Conservation (phyloP, 2,888 invertebrate species). For the Agriotes lineatus region DNA sequence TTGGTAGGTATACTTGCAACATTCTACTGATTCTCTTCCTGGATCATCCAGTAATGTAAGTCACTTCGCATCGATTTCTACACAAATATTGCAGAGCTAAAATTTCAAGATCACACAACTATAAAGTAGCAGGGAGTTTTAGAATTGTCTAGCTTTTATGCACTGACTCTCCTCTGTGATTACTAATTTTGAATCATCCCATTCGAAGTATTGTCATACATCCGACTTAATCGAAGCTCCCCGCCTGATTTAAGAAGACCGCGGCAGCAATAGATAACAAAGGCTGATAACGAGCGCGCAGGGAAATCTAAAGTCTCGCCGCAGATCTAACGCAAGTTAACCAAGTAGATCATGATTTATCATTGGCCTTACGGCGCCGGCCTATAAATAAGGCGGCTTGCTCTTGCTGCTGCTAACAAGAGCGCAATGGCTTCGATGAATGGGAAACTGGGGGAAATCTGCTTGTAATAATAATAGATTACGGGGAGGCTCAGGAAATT, state of each 20-base stretch:
- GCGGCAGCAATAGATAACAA: conserved; percentile 32
- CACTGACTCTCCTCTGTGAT: too few relatives aligned
- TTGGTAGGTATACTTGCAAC: too few relatives aligned
- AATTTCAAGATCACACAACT: too few relatives aligned
- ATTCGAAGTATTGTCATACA: conserved; percentile 36
- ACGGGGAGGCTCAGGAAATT: not conserved
- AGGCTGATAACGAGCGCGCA: conserved; percentile 36
- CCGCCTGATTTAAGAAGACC: conserved; percentile 30
- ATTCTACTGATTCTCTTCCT: too few relatives aligned
- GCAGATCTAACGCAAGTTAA: conserved; percentile 30
- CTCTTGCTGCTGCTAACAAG: conserved; percentile 11
- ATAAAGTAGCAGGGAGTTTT: too few relatives aligned
- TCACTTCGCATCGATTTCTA: too few relatives aligned
- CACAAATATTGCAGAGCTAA: too few relatives aligned
- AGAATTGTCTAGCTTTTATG: too few relatives aligned
- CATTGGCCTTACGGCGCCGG: not conserved
- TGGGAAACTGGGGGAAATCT: not conserved
- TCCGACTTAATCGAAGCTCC: conserved; percentile 29
- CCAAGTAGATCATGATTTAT: conserved; percentile 20
- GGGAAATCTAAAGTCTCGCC: conserved; percentile 40
- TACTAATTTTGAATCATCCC: too few relatives aligned
- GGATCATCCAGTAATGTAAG: too few relatives aligned
- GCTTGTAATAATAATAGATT: not conserved
- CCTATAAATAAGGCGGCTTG: conserved; percentile 6
- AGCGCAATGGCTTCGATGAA: not conserved